Evolutionary conservation across 2,888 invertebrate species (phyloP).

Genomic region (Petrolisthes cinctipes): DNA sequence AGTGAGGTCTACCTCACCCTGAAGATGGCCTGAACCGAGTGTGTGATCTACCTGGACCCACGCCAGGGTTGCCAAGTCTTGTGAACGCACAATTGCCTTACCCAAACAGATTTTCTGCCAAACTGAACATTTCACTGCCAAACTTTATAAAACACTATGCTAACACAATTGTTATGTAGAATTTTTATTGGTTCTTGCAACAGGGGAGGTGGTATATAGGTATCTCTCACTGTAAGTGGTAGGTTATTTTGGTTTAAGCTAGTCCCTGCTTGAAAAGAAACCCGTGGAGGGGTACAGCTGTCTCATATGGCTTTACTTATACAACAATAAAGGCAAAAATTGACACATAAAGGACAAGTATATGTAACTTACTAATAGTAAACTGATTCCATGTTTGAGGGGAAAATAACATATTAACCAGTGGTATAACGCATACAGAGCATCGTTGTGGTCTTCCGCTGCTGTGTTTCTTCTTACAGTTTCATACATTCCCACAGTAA

Average conservation of each 20-base stretch:
- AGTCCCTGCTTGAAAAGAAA: too few relatives aligned
- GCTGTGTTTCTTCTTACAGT: neutral
- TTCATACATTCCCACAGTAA: slow-evolving; percentile 17
- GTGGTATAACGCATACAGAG: neutral
- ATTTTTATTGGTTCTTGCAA: too few relatives aligned
- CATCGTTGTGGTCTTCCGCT: neutral
- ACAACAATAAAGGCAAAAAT: neutral
- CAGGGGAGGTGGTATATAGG: too few relatives aligned
- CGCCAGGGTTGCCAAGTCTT: slow-evolving; percentile 21
- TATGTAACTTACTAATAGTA: neutral
- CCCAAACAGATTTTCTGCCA: neutral
- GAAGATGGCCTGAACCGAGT: too few relatives aligned
- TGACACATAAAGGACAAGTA: neutral
- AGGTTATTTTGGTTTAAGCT: too few relatives aligned
- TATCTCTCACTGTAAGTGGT: too few relatives aligned
- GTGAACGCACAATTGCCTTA: neutral
- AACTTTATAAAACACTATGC: neutral
- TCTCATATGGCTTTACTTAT: neutral
- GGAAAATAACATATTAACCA: too few relatives aligned
- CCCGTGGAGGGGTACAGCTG: too few relatives aligned
- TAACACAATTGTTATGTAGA: neutral
- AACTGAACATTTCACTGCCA: slow-evolving; percentile 13
- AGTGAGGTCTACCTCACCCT: too few relatives aligned
- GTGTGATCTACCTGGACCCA: too few relatives aligned
- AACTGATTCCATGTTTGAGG: too few relatives aligned